These are phyloP conservation scores for Muscicapa adusta DNA, from an alignment of 2,113 vertebrate genomes.

Conservation along the genomic window DNA sequence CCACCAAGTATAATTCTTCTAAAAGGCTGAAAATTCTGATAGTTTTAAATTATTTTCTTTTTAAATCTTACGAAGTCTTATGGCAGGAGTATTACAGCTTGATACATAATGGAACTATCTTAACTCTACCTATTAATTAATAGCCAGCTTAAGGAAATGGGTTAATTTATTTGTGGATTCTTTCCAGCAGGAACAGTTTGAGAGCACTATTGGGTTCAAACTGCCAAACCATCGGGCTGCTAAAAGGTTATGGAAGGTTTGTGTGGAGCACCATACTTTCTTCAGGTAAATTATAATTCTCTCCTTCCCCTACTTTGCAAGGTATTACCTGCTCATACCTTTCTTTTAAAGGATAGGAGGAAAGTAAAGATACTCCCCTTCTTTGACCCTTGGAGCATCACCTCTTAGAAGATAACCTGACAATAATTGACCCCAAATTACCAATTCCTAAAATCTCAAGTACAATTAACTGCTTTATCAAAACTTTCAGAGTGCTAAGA, in stretches of 20 bases:
- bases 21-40: background rate
- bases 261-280: slow-evolving; percentile 98
- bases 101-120: background rate
- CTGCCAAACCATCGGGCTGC: slow-evolving; percentile 93
- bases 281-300: slow-evolving; percentile 83
- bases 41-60: no score
- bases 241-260: slow-evolving; percentile 97
- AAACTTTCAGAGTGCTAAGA: background rate
- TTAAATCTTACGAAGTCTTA: background rate
- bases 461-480: background rate
- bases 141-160: background rate
- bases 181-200: slow-evolving; percentile 92
- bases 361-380: background rate
- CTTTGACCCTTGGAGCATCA: background rate
- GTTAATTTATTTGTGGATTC: slow-evolving; percentile 46
- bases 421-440: background rate
- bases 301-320: background rate
- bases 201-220: slow-evolving; percentile 98
- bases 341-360: background rate
- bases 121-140: background rate
- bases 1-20: background rate
- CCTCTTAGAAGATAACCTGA: background rate
- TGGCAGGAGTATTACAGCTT: background rate
- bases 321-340: background rate
- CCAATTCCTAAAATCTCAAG: background rate